A percentile compares a stretch with the other conserved stretches of the same genome.
phyloP scores from a whole-genome alignment of 2,113 vertebrate genomes.

The Mormyrus iriodes region DNA sequence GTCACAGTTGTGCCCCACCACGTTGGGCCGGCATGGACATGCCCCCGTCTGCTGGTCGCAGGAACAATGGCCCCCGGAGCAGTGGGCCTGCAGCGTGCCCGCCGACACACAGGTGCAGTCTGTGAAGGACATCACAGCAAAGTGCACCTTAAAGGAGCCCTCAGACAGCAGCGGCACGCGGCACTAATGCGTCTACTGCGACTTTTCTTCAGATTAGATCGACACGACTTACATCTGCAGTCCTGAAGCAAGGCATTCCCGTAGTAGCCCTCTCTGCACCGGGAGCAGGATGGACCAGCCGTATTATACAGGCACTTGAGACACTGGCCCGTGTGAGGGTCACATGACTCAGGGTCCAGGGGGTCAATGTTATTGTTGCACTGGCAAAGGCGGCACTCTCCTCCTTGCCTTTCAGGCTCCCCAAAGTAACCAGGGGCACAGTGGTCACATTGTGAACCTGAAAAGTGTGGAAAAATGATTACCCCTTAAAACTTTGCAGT shows the following conservation, averaged over 20 bases:
- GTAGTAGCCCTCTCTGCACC: slow-evolving; percentile 67
- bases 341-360: slow-evolving; percentile 67
- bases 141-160: no score
- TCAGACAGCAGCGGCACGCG: background rate
- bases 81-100: slow-evolving; percentile 60
- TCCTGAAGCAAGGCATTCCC: slow-evolving; percentile 68
- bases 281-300: slow-evolving; percentile 53
- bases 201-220: background rate
- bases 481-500: background rate
- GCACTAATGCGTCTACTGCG: background rate
- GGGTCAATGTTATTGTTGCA: slow-evolving; percentile 76
- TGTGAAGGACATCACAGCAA: slow-evolving; percentile 29
- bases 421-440: slow-evolving; percentile 76
- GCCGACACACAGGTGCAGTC: slow-evolving; percentile 68
- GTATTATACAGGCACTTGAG: slow-evolving; percentile 74
- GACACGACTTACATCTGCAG: slow-evolving; percentile 67
- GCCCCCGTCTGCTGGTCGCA: slow-evolving; percentile 59
- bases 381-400: slow-evolving; percentile 64
- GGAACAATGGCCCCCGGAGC: slow-evolving; percentile 49
- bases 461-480: background rate
- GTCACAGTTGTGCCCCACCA: slow-evolving; percentile 67
- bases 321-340: slow-evolving; percentile 66
- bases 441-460: slow-evolving; percentile 70
- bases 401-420: slow-evolving; percentile 50
- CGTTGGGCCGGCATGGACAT: slow-evolving; percentile 65